Percentiles rank a stretch among this genome's conserved stretches.
Conservation (phyloP, 2,797 vertebrate species). For the Sebastes nivosus region DNA sequence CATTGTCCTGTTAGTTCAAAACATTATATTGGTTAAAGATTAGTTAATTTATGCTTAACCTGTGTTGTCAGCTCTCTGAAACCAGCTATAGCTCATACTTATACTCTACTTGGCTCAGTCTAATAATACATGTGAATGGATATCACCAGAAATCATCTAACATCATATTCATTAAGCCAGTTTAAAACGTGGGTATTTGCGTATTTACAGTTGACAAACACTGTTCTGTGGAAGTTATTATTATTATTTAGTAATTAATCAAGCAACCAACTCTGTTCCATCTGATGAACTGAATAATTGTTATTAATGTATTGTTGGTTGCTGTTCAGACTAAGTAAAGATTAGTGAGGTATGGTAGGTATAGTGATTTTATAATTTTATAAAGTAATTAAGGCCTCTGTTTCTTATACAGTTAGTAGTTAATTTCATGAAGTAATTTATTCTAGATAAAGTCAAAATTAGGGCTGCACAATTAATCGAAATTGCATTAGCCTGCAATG, state of each 20-base stretch:
- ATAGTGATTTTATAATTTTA: background rate
- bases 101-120: background rate
- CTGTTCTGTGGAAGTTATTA: background rate
- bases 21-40: accelerated
- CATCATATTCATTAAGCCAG: background rate
- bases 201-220: background rate
- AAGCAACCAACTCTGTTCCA: background rate
- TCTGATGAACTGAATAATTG: too few relatives aligned
- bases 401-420: background rate
- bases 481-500: too few relatives aligned
- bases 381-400: background rate
- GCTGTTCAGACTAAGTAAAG: background rate
- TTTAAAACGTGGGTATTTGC: background rate
- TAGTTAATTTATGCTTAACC: background rate
- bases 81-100: background rate
- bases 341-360: too few relatives aligned
- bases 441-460: background rate
- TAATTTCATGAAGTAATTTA: background rate
- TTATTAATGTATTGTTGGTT: background rate
- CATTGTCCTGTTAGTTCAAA: accelerated
- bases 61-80: background rate
- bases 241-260: background rate
- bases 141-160: background rate
- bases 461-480: too few relatives aligned
- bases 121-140: background rate